Base-by-base conservation (phyloP, 37 sponge, comb jelly and placozoan genomes). In the Diacarnus erythraeanus region DNA sequence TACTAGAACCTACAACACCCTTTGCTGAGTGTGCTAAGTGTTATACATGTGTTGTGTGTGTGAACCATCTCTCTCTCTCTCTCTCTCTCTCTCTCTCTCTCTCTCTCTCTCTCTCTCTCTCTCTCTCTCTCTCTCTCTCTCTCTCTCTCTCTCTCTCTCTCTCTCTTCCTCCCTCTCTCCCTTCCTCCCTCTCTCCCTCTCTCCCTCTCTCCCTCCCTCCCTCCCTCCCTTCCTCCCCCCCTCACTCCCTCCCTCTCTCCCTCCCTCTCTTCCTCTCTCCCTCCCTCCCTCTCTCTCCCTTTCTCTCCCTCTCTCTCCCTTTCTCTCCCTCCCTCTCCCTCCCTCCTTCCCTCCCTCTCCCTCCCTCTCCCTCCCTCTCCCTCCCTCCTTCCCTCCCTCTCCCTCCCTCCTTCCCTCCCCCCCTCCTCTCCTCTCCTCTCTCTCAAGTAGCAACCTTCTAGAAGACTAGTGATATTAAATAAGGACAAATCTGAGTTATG, bases 221-320 rank as follows among this genome's bases (percentile, higher is more conserved):
- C 29, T 76, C 84, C 70, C 73, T 70, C 44, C 84, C 84, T 33
- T 83, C 84, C 37, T 68, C 42, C 27, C 75, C 84, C 23, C 84
- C 77, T 8, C 23, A n/a, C n/a, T n/a, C n/a, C n/a, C n/a, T n/a
- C n/a, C n/a, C n/a, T n/a, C n/a, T n/a, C n/a, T n/a, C n/a, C 74
- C 20, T 83, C 77, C 56, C n/a, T 27, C 29, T 64, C 65, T 23
- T 20, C 29, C 8, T 20, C 65, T 23, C 15, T 64, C 29, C 9
- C 65, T 20, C n/a, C 29, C 15, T 64, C 65, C n/a, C n/a, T 64
- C 65, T 64, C 65, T 64, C 65, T 64, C 65, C n/a, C 65, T 64
- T 64, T 20, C 65, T 23, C 15, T 64, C n/a, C 29, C n/a, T 64
- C 15, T 64, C n/a, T 64, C 27, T 51, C 37, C 20, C 71, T 35